Evolutionary conservation across 2,888 invertebrate genomes (phyloP).

Genomic region (Tortrix viridana): DNA sequence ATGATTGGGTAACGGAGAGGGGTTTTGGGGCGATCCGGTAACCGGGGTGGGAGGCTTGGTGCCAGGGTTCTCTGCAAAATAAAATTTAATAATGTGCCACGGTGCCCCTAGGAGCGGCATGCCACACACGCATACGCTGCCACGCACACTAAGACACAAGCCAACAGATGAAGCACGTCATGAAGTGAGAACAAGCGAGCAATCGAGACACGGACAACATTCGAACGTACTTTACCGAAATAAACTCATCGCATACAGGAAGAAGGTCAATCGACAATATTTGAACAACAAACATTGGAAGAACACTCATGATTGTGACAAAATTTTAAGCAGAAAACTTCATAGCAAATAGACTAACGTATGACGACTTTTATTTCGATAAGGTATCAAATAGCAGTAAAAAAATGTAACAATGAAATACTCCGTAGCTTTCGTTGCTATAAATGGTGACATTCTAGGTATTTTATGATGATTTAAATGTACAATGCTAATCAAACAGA

Average conservation of each 20-base stretch:
- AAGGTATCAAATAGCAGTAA: background rate
- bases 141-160: slow-evolving; percentile 42
- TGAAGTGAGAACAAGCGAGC: slow-evolving; percentile 25
- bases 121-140: slow-evolving; percentile 55
- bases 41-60: slow-evolving; percentile 74
- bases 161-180: slow-evolving; percentile 9
- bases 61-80: slow-evolving; percentile 80
- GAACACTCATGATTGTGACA: too few species aligned
- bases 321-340: too few species aligned
- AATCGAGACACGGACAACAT: slow-evolving; percentile 10
- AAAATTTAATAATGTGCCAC: slow-evolving; percentile 78
- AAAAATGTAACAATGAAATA: slow-evolving; percentile 19
- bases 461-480: too few species aligned
- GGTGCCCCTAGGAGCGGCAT: slow-evolving; percentile 72
- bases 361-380: slow-evolving; percentile 2
- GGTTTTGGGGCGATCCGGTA: slow-evolving; percentile 76
- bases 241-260: background rate
- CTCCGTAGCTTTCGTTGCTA: slow-evolving; percentile 24
- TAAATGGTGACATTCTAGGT: background rate
- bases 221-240: slow-evolving; percentile 1
- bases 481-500: too few species aligned
- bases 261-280: too few species aligned
- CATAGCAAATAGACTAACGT: too few species aligned
- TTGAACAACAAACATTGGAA: too few species aligned
- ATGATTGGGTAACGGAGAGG: slow-evolving; percentile 75